phyloP scores from a whole-genome alignment of 2,797 vertebrate genomes.

The Mareca penelope region DNA sequence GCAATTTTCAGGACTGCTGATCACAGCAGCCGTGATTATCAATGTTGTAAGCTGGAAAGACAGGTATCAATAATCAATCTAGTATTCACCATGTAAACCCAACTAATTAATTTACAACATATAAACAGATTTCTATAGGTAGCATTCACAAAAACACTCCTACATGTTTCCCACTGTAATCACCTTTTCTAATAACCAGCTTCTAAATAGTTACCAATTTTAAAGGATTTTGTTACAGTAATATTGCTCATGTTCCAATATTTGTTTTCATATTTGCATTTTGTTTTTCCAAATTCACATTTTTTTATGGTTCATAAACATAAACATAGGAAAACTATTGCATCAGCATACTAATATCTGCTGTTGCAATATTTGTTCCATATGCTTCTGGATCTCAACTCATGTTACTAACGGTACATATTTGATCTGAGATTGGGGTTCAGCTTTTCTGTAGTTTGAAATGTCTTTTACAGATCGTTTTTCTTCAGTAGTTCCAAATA shows the following conservation, averaged over 20 bases:
- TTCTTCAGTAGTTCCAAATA: conserved; percentile 31
- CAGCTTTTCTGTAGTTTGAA: conserved; percentile 44
- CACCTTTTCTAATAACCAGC: not conserved
- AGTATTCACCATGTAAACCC: not conserved
- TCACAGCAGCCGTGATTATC: not conserved
- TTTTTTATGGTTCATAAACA: conserved; percentile 44
- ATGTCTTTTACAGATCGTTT: conserved; percentile 54
- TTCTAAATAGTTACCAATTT: not conserved
- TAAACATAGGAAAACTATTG: conserved; percentile 32
- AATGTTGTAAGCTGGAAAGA: not conserved
- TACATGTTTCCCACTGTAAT: not conserved
- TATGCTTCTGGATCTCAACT: conserved; percentile 37
- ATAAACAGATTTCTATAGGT: not conserved
- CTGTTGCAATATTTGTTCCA: conserved; percentile 31
- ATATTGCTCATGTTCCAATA: not conserved
- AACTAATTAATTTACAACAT: not conserved
- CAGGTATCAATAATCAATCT: not conserved
- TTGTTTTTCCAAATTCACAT: conserved; percentile 20
- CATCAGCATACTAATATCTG: conserved; percentile 29
- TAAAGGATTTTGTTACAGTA: not conserved
- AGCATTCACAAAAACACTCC: not conserved
- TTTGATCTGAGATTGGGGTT: conserved; percentile 22
- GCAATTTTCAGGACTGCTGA: not conserved
- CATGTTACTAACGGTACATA: not conserved
- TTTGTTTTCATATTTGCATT: not conserved